Evolutionary conservation across 2,113 vertebrate species (phyloP), one percentile per base, ranked within the genome.

Genomic region (Corvus hawaiiensis): DNA sequence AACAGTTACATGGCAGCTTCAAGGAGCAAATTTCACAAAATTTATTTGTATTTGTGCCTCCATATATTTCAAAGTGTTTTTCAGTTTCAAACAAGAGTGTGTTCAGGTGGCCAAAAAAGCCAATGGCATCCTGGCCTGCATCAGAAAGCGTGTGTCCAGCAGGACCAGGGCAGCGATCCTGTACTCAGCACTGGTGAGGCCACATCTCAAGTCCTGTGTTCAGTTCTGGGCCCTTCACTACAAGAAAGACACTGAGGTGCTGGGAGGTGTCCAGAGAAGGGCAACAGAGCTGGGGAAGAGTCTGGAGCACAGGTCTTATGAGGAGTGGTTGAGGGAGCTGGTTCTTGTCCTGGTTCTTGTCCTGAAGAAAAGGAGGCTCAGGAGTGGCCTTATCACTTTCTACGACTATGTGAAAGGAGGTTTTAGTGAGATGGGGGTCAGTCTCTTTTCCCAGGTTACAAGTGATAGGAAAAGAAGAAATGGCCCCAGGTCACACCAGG

Each of bases 131-230:
- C 52, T 62, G 30, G 41, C 10, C 11, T 72, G 8, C 0, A 35
- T 28, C 51, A 83, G 51, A 0, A 95, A n/a, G 0, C 15, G 11
- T 2, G 4, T 28, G 56, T 30, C 67, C 81, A 89, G 56, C 26
- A 48, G 62, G 46, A 44, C 0, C 8, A 46, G 26, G 35, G 15
- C 18, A 46, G 26, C 0, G 55, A 41, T 10, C 11, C 33, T 74
- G 39, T 5, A 27, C 44, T 51, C 0, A 0, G 32, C 59, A 55
- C 41, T 71, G 41, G 4, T 23, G 37, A 35, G 33, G 72, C 16
- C 1, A 1, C 58, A 67, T 8, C 23, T 74, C 1, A 0, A 87
- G 3, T 54, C 0, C 11, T 17, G 4, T 13, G 28, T 20, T 21
- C 28, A 24, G 10, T 73, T 48, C 49, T 74, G 39, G n/a, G 14